phyloP scores from a whole-genome alignment of 2,888 invertebrate genomes.

The Nebria salina region DNA sequence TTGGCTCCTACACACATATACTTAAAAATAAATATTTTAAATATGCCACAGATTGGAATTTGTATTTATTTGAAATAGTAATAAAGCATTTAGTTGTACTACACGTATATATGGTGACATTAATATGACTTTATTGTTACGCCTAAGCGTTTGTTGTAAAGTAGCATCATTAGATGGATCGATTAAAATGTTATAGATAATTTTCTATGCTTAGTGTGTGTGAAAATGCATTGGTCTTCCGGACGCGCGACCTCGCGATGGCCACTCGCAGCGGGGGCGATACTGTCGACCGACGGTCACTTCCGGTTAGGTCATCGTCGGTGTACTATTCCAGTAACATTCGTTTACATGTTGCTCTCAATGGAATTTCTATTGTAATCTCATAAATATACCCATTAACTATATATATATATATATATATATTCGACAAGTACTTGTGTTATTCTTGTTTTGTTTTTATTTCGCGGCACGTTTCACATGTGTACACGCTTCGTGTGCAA shows the following conservation, averaged over 20 bases:
- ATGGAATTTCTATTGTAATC: too few species aligned
- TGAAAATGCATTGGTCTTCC: constrained; percentile 13
- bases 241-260: constrained; percentile 41
- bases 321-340: constrained; percentile 3
- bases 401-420: too few species aligned
- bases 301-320: constrained; percentile 35
- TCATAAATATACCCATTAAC: too few species aligned
- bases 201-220: neutral
- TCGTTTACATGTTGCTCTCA: neutral
- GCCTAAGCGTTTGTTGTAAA: neutral
- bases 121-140: neutral
- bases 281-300: constrained; percentile 17
- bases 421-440: too few species aligned
- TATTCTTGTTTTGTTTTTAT: too few species aligned
- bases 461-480: too few species aligned
- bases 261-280: constrained; percentile 25
- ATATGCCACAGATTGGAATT: neutral
- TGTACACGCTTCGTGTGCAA: too few species aligned
- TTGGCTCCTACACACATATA: neutral
- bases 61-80: neutral
- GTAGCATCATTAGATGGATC: neutral
- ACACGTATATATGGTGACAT: neutral
- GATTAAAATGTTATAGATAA: neutral
- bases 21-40: too few species aligned
- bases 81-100: neutral